phyloP scores from a whole-genome alignment of 2,113 vertebrate genomes.

The Phainopepla nitens region DNA sequence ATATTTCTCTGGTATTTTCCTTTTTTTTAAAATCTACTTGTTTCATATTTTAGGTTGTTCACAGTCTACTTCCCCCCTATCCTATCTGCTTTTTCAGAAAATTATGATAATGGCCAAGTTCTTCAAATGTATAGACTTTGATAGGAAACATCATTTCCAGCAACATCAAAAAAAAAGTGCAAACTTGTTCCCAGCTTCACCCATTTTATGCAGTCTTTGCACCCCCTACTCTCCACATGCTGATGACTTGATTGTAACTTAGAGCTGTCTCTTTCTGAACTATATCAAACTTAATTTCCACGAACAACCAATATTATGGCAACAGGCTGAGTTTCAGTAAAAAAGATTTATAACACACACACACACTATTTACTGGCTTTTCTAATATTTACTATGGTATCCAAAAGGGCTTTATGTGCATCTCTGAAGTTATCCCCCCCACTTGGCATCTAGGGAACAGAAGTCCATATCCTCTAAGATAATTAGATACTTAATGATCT shows the following conservation, averaged over 20 bases:
- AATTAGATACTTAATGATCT: constrained; percentile 69
- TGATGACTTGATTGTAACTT: neutral
- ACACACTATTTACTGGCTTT: constrained; percentile 28
- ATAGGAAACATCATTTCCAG: neutral
- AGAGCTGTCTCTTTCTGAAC: neutral
- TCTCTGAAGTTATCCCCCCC: constrained; percentile 20
- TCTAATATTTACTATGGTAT: constrained; percentile 44
- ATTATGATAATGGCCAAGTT: neutral
- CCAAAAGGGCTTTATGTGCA: neutral
- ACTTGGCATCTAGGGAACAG: constrained; percentile 51
- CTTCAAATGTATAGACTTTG: neutral
- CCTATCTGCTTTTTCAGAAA: neutral
- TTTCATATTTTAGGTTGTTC: neutral
- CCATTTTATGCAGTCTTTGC: neutral
- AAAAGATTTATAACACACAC: constrained; percentile 2
- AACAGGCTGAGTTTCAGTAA: neutral
- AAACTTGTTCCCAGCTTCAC: neutral
- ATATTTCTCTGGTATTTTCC: neutral
- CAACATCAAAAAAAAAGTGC: neutral
- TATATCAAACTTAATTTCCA: neutral
- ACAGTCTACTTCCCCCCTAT: neutral
- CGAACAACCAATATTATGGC: neutral
- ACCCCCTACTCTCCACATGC: neutral
- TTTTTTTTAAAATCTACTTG: neutral
- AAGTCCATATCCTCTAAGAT: constrained; percentile 64